These are phyloP conservation scores for Brachionus manjavacas DNA, from an alignment of 1,140 invertebrate genomes.

Conservation along the genomic window DNA sequence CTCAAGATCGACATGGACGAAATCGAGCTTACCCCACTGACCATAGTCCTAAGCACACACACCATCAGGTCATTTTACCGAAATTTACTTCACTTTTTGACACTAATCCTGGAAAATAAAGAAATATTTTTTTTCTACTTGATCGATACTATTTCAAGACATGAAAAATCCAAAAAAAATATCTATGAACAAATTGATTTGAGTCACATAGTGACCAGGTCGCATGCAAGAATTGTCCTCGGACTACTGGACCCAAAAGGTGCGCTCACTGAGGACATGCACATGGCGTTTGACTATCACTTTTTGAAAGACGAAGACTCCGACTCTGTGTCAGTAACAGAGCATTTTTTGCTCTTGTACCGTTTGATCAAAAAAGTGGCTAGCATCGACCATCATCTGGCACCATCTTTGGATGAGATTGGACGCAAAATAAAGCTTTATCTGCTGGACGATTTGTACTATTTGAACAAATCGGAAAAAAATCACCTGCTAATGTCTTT, in stretches of 20 bases:
- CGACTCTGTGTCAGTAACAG: background rate
- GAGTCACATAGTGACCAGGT: background rate
- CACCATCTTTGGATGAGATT: background rate
- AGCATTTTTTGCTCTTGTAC: background rate
- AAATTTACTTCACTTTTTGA: background rate
- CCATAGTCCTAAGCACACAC: background rate
- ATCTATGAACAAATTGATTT: background rate
- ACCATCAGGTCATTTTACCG: background rate
- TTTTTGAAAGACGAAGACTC: background rate
- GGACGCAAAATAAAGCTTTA: conserved; percentile 24
- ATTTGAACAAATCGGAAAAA: conserved; percentile 23
- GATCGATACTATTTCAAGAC: background rate
- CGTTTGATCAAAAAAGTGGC: background rate
- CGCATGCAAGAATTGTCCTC: background rate
- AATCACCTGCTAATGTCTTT: conserved; percentile 21
- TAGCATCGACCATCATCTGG: background rate
- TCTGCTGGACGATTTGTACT: conserved; percentile 18
- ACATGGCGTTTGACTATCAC: background rate
- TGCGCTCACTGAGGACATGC: background rate
- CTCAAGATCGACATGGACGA: background rate
- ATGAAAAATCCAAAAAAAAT: conserved; percentile 5
- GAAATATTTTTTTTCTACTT: background rate
- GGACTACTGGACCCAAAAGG: background rate
- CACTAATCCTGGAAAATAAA: background rate
- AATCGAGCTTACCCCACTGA: background rate